phyloP scores from a whole-genome alignment of 2,888 invertebrate genomes.

The Xanthia icteritia region DNA sequence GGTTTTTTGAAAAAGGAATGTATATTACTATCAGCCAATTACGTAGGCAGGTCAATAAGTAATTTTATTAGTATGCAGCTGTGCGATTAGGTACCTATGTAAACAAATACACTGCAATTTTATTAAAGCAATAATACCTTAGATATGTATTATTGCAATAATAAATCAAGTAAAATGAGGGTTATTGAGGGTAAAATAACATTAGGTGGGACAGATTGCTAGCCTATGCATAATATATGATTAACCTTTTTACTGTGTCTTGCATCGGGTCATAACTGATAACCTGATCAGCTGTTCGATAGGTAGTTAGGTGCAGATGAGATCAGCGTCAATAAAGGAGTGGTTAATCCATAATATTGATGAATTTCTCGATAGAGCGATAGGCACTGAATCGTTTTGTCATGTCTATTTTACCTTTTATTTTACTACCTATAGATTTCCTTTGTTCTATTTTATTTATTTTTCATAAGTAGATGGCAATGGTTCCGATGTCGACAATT shows the following conservation, averaged over 20 bases:
- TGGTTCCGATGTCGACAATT: too few species aligned
- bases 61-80: not conserved
- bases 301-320: conserved; percentile 12
- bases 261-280: conserved; percentile 19
- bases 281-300: conserved; percentile 30
- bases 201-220: not conserved
- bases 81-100: not conserved
- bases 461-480: too few species aligned
- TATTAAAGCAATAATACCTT: not conserved
- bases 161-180: not conserved
- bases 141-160: too few species aligned
- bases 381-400: too few species aligned
- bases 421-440: not conserved
- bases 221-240: not conserved
- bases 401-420: not conserved
- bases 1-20: not conserved
- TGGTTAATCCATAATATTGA: not conserved
- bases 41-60: not conserved
- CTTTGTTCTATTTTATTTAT: not conserved
- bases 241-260: conserved; percentile 23
- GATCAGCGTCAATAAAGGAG: conserved; percentile 19
- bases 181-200: not conserved
- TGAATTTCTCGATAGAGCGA: not conserved
- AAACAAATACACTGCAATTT: not conserved
- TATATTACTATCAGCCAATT: not conserved